Evolutionary conservation across 1,140 invertebrate species (phyloP).

Genomic region (Drosophila parvula): DNA sequence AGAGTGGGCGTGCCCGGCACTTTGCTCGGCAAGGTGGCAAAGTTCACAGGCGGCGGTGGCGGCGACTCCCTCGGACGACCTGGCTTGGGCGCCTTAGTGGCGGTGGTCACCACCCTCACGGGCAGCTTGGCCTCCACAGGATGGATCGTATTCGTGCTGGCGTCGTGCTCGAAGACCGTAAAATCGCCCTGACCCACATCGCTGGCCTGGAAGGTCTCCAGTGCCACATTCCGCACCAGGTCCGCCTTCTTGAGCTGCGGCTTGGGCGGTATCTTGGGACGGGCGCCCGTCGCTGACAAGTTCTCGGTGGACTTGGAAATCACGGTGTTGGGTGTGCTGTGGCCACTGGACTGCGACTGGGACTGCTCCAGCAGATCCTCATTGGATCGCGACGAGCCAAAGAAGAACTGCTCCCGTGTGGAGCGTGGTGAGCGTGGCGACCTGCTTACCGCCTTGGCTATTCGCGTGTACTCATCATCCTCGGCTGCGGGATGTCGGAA

Average conservation of each 20-base stretch:
- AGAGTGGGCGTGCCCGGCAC: slow-evolving; percentile 24
- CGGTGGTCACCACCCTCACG: slow-evolving; percentile 38
- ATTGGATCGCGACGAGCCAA: slow-evolving; percentile 67
- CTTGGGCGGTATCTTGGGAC: slow-evolving; percentile 73
- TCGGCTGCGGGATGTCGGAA: slow-evolving; percentile 59
- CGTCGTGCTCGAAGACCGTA: slow-evolving; percentile 80
- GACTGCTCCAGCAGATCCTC: slow-evolving; percentile 78
- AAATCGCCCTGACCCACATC: slow-evolving; percentile 83
- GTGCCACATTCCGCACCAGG: slow-evolving; percentile 72
- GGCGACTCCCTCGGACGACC: slow-evolving; percentile 70
- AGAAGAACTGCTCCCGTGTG: slow-evolving; percentile 73
- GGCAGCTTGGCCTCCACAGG: slow-evolving; percentile 63
- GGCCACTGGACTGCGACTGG: slow-evolving; percentile 64
- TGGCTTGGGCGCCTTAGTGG: slow-evolving; percentile 1
- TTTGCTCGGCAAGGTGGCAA: slow-evolving; percentile 66
- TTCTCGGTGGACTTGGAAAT: slow-evolving; percentile 77
- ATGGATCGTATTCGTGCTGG: slow-evolving; percentile 78
- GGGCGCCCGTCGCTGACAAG: slow-evolving; percentile 51
- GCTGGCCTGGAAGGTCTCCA: slow-evolving; percentile 75
- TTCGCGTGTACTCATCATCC: slow-evolving; percentile 73
- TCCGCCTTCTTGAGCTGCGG: slow-evolving; percentile 81
- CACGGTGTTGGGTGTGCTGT: slow-evolving; percentile 71
- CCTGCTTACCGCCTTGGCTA: slow-evolving; percentile 72
- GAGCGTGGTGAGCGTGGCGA: slow-evolving; percentile 66
- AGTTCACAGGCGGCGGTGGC: slow-evolving; percentile 81